Percentiles rank a stretch among this genome's conserved stretches.
These are phyloP conservation scores for Poeciliopsis prolifica DNA, from an alignment of 2,113 vertebrate species.

Conservation along the genomic window DNA sequence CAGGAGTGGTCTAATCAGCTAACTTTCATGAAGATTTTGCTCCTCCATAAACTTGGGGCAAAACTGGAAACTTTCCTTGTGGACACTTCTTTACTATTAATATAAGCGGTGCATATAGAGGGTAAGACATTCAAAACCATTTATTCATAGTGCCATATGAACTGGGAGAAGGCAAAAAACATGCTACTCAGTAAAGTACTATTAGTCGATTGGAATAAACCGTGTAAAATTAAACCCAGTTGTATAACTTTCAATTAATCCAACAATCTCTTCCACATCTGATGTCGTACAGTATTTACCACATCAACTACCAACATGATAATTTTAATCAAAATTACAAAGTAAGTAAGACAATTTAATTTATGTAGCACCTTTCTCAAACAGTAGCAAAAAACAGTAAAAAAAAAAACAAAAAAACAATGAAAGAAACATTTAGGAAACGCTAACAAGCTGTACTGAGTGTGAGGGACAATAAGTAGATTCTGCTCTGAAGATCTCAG, in stretches of 20 bases:
- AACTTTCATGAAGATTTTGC: conserved; percentile 12
- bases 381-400: no score
- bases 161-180: no score
- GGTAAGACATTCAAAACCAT: neutral
- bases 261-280: neutral
- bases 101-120: neutral
- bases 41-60: conserved; percentile 24
- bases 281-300: neutral
- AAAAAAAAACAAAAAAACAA: no score
- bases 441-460: no score
- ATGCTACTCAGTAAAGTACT: neutral
- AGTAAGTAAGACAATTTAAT: no score
- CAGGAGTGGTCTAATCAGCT: conserved; percentile 36
- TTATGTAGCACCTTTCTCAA: no score
- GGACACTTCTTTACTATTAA: neutral
- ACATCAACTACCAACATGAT: neutral
- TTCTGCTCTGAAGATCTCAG: neutral
- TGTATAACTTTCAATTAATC: neutral
- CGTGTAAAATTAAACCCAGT: neutral
- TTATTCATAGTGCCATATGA: neutral
- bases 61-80: conserved; percentile 29
- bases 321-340: no score
- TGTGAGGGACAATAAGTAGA: neutral
- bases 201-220: neutral
- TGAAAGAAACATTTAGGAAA: no score